Evolutionary conservation across 2,888 invertebrate genomes (phyloP), one percentile per base, ranked within the genome.

Genomic region (Timandra comae): DNA sequence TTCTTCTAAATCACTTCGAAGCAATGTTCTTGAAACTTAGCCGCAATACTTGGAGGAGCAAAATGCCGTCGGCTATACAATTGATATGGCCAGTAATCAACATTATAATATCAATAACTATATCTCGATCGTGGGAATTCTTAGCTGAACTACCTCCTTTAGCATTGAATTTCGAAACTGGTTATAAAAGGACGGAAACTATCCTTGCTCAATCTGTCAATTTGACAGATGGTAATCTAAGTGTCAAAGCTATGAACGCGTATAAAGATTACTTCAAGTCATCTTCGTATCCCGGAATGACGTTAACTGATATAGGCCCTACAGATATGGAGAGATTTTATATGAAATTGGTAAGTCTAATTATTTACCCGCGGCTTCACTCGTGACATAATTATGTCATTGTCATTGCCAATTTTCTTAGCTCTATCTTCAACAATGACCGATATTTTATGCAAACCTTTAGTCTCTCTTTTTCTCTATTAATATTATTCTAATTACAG

Each of bases 141-240:
- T 59, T 85, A 34, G 62, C 72, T 0, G 87, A 89, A 43, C 71
- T 93, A 6, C 91, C 91, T 0, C 77, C 91, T 0, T 64, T 91
- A 36, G 63, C 69, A 1, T 74, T 93, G n/a, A 82, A 78, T 22
- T 65, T 91, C 7, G 60, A 73, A 30, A 70, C 86, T 27, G 78
- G 80, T 0, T 85, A 77, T 38, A 49, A 44, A 27, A 47, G 46
- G 3, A 82, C 85, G 0, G 58, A 81, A 42, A 80, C 81, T 0
- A 49, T 85, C 1, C 21, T 84, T 27, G 73, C 82, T 1, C 58
- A 71, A 42, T 46, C 38, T 7, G 8, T 7, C 2, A 41, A 76
- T 38, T 35, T 72, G 7, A 65, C 64, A 1, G 72, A 63, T 3
- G 58, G 44, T 7, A 70, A 63, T 22, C 23, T 70, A 11, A 74